Evolutionary conservation across 2,888 invertebrate species (phyloP).

Genomic region (Anticlea derivata): DNA sequence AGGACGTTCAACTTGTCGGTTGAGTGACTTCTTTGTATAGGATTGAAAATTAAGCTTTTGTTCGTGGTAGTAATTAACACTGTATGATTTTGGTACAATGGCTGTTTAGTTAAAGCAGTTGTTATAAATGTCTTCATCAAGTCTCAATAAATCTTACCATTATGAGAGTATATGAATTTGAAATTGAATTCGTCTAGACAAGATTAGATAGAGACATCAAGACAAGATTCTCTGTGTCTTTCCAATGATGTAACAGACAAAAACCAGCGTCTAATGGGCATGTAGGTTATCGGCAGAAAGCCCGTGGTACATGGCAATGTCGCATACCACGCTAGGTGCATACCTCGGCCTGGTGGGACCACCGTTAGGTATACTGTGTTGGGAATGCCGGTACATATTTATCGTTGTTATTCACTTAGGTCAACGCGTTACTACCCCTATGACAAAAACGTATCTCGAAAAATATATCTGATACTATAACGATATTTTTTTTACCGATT

Average conservation of each 20-base stretch:
- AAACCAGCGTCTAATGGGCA: constrained; percentile 15
- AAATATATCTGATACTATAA: no score
- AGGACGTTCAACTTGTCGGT: constrained; percentile 32
- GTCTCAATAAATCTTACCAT: neutral
- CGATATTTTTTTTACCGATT: no score
- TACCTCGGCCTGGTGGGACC: neutral
- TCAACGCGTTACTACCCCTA: no score
- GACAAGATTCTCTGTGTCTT: neutral
- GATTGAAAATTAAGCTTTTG: constrained; percentile 15
- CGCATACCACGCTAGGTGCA: constrained; percentile 15
- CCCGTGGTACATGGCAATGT: constrained; percentile 21
- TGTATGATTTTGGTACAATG: constrained; percentile 4
- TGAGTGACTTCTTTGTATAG: constrained; percentile 29
- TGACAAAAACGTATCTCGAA: no score
- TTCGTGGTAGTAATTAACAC: neutral
- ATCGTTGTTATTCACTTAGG: no score
- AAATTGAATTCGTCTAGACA: no score
- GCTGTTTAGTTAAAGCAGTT: neutral
- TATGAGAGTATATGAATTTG: no score
- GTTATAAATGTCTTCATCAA: neutral
- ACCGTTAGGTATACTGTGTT: constrained; percentile 11
- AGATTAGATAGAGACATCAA: no score
- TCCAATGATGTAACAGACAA: constrained; percentile 10
- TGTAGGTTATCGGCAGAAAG: constrained; percentile 25
- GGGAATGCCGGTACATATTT: no score